These are phyloP conservation scores for Apostichopus japonicus DNA, from an alignment of 35 echinoderm and acorn worm species.

Conservation along the genomic window DNA sequence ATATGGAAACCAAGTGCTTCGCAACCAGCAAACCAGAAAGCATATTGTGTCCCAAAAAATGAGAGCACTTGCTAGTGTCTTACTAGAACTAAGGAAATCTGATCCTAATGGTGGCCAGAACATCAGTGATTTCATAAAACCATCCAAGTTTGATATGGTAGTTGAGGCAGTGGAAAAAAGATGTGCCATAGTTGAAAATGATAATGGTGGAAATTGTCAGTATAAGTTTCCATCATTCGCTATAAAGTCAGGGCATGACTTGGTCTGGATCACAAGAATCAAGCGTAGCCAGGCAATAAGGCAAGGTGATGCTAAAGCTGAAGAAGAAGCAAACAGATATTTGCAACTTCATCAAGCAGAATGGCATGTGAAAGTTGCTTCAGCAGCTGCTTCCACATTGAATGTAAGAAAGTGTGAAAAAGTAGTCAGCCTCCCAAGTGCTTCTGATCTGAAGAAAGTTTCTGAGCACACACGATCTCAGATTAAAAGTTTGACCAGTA, in stretches of 20 bases:
- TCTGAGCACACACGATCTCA: neutral
- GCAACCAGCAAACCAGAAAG: neutral
- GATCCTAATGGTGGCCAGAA: neutral
- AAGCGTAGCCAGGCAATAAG: neutral
- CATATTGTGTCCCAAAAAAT: slow-evolving; percentile 26
- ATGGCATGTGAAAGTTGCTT: neutral
- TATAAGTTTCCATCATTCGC: neutral
- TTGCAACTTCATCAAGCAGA: neutral
- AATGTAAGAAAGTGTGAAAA: neutral
- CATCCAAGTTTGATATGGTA: neutral
- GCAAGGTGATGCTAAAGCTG: neutral
- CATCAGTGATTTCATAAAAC: slow-evolving; percentile 13
- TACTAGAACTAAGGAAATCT: neutral
- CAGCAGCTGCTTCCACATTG: neutral
- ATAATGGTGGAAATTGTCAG: neutral
- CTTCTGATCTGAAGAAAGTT: slow-evolving; percentile 15
- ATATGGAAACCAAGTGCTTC: neutral
- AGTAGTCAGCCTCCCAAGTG: neutral
- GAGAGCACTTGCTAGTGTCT: neutral
- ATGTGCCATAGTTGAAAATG: neutral
- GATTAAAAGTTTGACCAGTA: neutral
- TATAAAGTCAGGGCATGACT: slow-evolving; percentile 15
- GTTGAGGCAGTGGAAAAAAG: neutral
- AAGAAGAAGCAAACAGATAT: neutral
- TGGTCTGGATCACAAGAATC: neutral